A percentile compares a stretch with the other conserved stretches of the same genome.
Evolutionary conservation across 37 sponge, comb jelly and placozoan genomes (phyloP).

Genomic region (Ephydatia muelleri): DNA sequence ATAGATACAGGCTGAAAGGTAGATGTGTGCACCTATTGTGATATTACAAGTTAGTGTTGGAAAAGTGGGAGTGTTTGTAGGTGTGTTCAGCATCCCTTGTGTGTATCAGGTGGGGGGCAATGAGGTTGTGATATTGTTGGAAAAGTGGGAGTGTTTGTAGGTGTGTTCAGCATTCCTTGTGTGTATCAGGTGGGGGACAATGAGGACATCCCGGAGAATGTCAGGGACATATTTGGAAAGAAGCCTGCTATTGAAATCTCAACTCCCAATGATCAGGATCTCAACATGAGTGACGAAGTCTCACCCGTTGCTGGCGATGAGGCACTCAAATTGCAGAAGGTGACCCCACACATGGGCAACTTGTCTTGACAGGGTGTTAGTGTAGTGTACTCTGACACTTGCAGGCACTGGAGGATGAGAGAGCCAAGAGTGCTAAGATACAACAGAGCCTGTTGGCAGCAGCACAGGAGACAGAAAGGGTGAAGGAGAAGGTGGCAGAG

Average conservation of each 20-base stretch:
- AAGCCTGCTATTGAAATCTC: slow-evolving; percentile 8
- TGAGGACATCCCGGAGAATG: slow-evolving; percentile 39
- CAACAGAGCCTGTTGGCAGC: not conserved
- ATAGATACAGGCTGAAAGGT: not conserved
- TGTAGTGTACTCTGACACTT: too few relatives aligned
- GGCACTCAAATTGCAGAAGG: not conserved
- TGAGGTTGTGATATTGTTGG: too few relatives aligned
- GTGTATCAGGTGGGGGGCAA: not conserved
- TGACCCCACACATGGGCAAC: too few relatives aligned
- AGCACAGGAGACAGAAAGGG: slow-evolving; percentile 3
- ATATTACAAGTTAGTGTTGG: not conserved
- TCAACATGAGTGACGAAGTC: not conserved
- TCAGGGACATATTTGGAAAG: slow-evolving; percentile 11
- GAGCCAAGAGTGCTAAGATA: not conserved
- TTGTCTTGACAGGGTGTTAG: too few relatives aligned
- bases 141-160: not conserved
- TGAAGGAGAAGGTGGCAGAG: slow-evolving; percentile 36
- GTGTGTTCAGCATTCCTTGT: not conserved
- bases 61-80: not conserved
- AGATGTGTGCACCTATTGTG: not conserved
- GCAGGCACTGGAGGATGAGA: slow-evolving; percentile 5
- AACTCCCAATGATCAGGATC: not conserved
- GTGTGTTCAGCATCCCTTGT: not conserved
- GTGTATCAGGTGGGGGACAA: slow-evolving; percentile 16
- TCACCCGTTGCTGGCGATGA: not conserved